Percentiles rank a stretch among this genome's conserved stretches.
phyloP scores from a whole-genome alignment of 2,113 vertebrate genomes.

The Rhinoptilus africanus region DNA sequence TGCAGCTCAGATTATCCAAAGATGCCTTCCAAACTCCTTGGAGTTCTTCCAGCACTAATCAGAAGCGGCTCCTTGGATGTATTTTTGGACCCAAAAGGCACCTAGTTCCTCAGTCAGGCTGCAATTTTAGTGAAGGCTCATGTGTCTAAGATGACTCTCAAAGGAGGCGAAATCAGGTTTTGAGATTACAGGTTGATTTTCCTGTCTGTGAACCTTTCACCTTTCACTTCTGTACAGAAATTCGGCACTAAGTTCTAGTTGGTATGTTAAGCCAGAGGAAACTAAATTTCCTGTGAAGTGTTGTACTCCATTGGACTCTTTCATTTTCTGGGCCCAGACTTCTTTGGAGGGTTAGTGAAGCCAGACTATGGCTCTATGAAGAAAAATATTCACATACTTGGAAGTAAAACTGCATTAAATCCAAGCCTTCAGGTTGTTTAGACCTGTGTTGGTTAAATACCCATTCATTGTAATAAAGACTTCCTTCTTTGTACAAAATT shows the following conservation, averaged over 20 bases:
- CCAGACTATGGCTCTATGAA: not conserved
- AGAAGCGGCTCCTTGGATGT: not conserved
- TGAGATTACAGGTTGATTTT: not conserved
- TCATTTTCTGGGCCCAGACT: not conserved
- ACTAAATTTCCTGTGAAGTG: not conserved
- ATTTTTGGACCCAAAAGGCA: not conserved
- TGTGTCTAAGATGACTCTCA: not conserved
- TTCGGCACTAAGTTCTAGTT: not conserved
- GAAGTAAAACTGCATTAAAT: not conserved
- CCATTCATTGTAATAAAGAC: not conserved
- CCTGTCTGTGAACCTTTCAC: not conserved
- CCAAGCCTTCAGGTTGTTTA: not conserved
- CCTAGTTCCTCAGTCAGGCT: not conserved
- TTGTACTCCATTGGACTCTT: not conserved
- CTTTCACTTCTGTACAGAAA: not conserved
- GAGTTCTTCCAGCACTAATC: not conserved
- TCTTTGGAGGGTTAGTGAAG: not conserved
- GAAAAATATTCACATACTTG: not conserved
- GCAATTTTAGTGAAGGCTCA: not conserved
- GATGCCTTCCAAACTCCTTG: not conserved
- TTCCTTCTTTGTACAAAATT: not conserved
- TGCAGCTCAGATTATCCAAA: not conserved
- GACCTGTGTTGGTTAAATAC: not conserved
- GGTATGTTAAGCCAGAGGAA: not conserved
- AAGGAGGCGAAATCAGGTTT: not conserved